A percentile compares a stretch with the other conserved stretches of the same genome.
Conservation (phyloP, 2,888 invertebrate species). For the Asteroscopus sphinx region DNA sequence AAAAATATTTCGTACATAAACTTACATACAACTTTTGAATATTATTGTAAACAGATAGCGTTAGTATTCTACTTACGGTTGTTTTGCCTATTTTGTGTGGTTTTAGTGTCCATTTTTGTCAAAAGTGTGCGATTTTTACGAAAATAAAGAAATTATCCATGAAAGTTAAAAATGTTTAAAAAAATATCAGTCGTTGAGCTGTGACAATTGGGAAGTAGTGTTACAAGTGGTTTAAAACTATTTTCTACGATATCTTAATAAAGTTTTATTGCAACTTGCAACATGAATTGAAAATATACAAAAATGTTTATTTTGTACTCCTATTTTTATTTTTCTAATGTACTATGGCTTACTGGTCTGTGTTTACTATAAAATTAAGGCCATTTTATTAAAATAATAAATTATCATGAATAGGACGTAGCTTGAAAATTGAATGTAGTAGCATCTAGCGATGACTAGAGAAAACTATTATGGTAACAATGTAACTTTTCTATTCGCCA, state of each 20-base stretch:
- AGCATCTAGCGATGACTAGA: conserved; percentile 20
- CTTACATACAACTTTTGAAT: not conserved
- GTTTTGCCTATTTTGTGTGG: conserved; percentile 62
- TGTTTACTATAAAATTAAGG: no score
- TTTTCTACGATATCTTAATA: no score
- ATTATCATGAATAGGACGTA: no score
- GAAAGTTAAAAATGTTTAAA: conserved; percentile 22
- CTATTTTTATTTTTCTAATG: no score
- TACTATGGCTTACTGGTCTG: no score
- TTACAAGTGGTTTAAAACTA: no score
- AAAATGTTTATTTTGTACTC: no score
- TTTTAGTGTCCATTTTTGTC: conserved; percentile 68
- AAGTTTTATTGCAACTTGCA: no score
- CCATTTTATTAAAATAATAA: no score
- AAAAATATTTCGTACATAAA: not conserved
- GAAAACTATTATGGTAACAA: not conserved
- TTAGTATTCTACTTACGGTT: conserved; percentile 68
- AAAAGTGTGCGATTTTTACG: conserved; percentile 10
- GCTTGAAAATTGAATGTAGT: not conserved
- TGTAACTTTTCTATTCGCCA: not conserved
- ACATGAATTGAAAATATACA: no score
- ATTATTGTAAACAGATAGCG: not conserved
- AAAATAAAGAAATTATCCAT: conserved; percentile 26
- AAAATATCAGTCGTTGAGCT: conserved; percentile 44
- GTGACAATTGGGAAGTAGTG: conserved; percentile 18